A percentile compares a stretch with the other conserved stretches of the same genome.
phyloP scores from a whole-genome alignment of 2,888 invertebrate species.

The Epistrophe grossulariae region DNA sequence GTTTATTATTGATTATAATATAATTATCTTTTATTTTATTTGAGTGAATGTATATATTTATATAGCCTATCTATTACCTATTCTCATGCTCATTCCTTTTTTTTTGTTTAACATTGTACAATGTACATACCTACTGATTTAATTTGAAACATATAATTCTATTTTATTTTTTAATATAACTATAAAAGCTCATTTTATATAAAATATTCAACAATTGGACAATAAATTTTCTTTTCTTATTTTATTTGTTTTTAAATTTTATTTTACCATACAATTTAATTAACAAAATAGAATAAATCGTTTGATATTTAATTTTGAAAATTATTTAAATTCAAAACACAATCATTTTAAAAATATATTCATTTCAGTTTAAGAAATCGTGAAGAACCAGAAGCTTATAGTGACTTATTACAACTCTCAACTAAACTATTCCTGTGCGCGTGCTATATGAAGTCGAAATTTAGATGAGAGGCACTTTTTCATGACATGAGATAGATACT shows the following conservation, averaged over 20 bases:
- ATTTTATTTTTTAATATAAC: slow-evolving; percentile 45
- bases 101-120: slow-evolving; percentile 8
- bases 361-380: background rate
- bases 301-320: background rate
- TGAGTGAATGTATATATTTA: slow-evolving; percentile 64
- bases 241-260: too few species aligned
- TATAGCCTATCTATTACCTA: slow-evolving; percentile 70
- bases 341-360: background rate
- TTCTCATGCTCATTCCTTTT: slow-evolving; percentile 5
- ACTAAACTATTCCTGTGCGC: too few species aligned
- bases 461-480: too few species aligned
- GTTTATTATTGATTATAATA: background rate
- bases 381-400: too few species aligned
- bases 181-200: slow-evolving; percentile 69
- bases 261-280: too few species aligned
- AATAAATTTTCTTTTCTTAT: slow-evolving; percentile 12
- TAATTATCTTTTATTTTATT: slow-evolving; percentile 27
- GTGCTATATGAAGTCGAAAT: too few species aligned
- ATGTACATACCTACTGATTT: too few species aligned
- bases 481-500: too few species aligned
- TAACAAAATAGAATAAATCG: background rate
- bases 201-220: slow-evolving; percentile 68
- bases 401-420: too few species aligned
- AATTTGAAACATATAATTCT: slow-evolving; percentile 12
- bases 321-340: background rate